Evolutionary conservation across 2,797 vertebrate genomes (phyloP).

Genomic region (Channallabes apus): DNA sequence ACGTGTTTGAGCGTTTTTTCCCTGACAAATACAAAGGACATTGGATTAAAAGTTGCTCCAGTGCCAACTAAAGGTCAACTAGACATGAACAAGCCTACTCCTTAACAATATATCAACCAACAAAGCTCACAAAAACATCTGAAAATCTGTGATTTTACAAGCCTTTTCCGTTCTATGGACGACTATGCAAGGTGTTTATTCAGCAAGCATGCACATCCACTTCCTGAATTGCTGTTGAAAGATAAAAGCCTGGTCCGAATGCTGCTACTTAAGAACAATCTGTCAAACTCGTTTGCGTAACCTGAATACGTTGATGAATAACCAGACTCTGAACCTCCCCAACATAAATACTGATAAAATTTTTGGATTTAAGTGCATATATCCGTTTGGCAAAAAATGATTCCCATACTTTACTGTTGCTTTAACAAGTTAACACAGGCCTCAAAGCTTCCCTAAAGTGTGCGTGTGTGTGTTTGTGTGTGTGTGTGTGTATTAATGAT

Average conservation of each 20-base stretch:
- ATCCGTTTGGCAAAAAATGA: not conserved
- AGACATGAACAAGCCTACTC: not conserved
- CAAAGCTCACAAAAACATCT: not conserved
- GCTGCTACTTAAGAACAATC: not conserved
- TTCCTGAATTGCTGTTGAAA: not conserved
- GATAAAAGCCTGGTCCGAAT: not conserved
- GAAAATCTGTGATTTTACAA: not conserved
- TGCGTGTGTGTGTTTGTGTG: no score
- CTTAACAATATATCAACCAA: not conserved
- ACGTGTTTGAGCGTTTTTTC: slow-evolving; percentile 8
- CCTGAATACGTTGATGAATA: not conserved
- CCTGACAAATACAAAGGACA: not conserved
- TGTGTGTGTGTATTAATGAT: no score
- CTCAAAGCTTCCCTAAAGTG: no score
- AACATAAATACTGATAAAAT: not conserved
- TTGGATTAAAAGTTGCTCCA: not conserved
- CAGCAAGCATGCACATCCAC: not conserved
- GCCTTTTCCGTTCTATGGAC: not conserved
- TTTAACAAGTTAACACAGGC: no score
- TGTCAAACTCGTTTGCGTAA: not conserved
- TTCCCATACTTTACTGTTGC: no score
- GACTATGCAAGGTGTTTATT: not conserved
- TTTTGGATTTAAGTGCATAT: not conserved
- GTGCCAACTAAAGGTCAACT: not conserved
- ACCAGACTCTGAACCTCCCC: not conserved